phyloP scores from a whole-genome alignment of 2,113 vertebrate species.

The Hydropotes inermis region DNA sequence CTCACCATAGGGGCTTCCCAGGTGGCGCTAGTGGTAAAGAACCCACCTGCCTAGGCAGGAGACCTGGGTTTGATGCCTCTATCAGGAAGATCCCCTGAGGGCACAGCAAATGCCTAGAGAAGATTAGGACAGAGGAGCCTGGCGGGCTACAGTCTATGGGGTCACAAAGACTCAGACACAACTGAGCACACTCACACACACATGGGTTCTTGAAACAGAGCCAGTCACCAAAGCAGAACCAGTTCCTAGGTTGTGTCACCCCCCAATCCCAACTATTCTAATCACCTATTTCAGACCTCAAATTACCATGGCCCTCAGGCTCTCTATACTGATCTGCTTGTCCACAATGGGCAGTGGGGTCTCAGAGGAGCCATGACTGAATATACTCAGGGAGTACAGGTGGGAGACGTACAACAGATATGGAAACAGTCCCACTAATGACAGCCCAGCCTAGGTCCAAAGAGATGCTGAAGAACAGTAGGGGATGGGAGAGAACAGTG shows the following conservation, averaged over 20 bases:
- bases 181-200: background rate
- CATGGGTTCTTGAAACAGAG: background rate
- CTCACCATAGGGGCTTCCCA: background rate
- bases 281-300: background rate
- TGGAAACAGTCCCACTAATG: background rate
- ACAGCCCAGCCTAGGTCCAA: background rate
- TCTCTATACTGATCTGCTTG: background rate
- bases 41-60: background rate
- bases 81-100: background rate
- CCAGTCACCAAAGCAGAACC: background rate
- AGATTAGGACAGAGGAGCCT: background rate
- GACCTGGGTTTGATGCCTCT: background rate
- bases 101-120: background rate
- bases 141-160: background rate
- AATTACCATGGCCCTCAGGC: background rate
- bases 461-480: background rate
- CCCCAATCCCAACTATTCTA: background rate
- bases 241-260: background rate
- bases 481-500: background rate
- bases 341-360: background rate
- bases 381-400: background rate
- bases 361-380: background rate
- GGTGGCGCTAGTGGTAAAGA: background rate
- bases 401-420: background rate
- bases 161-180: background rate